Evolutionary conservation across 2,888 invertebrate species (phyloP).

Genomic region (Plebejus melissa): DNA sequence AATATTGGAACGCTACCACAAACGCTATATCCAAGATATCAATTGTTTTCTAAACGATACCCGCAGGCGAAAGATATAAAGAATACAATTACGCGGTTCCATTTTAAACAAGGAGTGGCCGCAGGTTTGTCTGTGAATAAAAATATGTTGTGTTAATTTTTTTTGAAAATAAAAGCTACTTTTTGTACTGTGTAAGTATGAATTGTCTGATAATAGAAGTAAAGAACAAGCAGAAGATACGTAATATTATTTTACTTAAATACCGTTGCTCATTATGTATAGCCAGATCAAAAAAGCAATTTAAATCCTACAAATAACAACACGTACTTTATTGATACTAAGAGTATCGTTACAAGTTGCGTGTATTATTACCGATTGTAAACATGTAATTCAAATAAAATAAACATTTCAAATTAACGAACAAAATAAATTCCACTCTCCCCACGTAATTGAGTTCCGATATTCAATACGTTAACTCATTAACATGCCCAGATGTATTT

Average conservation of each 20-base stretch:
- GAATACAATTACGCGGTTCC: neutral
- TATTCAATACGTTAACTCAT: conserved; percentile 35
- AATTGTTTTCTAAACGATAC: conserved; percentile 17
- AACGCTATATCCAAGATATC: conserved; percentile 12
- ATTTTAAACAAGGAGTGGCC: neutral
- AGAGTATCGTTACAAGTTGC: neutral
- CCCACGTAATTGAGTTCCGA: conserved; percentile 36
- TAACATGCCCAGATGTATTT: conserved; percentile 33
- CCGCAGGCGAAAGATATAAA: conserved; percentile 6
- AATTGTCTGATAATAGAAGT: too few relatives aligned
- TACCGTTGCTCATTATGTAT: too few relatives aligned
- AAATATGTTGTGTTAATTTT: neutral
- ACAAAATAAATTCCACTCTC: conserved; percentile 32
- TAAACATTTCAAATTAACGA: conserved; percentile 25
- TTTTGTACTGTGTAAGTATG: neutral
- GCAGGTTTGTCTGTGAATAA: neutral
- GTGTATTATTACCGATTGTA: neutral
- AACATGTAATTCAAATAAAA: conserved; percentile 8
- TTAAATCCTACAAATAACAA: neutral
- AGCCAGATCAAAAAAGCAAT: too few relatives aligned
- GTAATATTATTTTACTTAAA: too few relatives aligned
- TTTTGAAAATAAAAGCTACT: neutral
- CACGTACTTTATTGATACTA: neutral
- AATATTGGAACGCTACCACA: conserved; percentile 11
- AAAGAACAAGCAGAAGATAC: too few relatives aligned